phyloP scores from a whole-genome alignment of 1,140 invertebrate species.

The Nomia melanderi region DNA sequence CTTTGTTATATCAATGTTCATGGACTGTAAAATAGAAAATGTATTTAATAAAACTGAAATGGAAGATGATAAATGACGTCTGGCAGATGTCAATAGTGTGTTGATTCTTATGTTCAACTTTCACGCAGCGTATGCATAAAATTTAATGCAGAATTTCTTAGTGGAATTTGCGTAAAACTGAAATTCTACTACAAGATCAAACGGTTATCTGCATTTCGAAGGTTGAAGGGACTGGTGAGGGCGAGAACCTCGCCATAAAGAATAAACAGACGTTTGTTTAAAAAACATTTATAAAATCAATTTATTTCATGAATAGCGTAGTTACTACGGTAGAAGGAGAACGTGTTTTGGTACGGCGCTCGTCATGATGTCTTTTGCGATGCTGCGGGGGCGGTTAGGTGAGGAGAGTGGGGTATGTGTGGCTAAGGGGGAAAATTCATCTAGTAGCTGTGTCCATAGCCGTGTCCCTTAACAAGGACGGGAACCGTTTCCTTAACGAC shows the following conservation, averaged over 20 bases:
- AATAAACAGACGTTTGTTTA: slow-evolving; percentile 57
- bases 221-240: too few species aligned
- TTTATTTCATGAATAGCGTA: slow-evolving; percentile 75
- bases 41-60: too few species aligned
- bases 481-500: slow-evolving; percentile 71
- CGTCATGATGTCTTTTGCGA: slow-evolving; percentile 61
- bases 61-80: too few species aligned
- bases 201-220: too few species aligned
- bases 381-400: slow-evolving; percentile 30
- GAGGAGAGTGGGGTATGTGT: slow-evolving; percentile 5
- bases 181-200: too few species aligned
- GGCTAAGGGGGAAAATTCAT: slow-evolving; percentile 49
- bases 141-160: too few species aligned
- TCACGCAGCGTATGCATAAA: too few species aligned
- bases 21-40: too few species aligned
- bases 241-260: neutral
- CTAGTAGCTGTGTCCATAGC: slow-evolving; percentile 59
- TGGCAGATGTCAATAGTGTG: too few species aligned
- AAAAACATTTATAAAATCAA: slow-evolving; percentile 75
- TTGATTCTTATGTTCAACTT: too few species aligned
- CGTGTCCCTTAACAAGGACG: slow-evolving; percentile 65
- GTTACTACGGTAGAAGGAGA: slow-evolving; percentile 62
- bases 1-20: too few species aligned
- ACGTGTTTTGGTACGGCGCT: slow-evolving; percentile 67
- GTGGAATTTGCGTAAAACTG: too few species aligned